Conservation (phyloP, 2,797 vertebrate species). For the Molossus alvarezi region DNA sequence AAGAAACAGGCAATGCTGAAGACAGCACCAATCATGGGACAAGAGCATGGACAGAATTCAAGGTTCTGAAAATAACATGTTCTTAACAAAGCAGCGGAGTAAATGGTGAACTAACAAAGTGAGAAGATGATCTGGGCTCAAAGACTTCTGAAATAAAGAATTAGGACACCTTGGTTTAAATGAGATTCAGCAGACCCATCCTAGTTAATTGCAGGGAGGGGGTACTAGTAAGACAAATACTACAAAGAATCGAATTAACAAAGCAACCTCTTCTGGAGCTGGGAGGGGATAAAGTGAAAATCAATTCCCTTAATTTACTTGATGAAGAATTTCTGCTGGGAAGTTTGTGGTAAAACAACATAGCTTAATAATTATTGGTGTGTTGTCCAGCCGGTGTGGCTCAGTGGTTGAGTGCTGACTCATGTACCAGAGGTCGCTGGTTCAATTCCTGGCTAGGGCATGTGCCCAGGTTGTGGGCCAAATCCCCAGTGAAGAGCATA, state of each 20-base stretch:
- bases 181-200: not conserved
- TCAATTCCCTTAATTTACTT: constrained; percentile 26
- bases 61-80: not conserved
- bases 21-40: not conserved
- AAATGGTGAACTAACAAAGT: not conserved
- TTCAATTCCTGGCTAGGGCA: no score
- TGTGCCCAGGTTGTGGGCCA: no score
- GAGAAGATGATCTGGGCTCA: not conserved
- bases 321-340: not conserved
- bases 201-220: not conserved
- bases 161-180: not conserved
- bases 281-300: not conserved
- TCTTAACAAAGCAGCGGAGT: not conserved
- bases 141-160: constrained; percentile 22
- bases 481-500: no score
- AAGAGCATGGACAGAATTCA: not conserved
- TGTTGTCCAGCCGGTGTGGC: not conserved
- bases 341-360: not conserved
- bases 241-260: not conserved
- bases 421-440: no score
- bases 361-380: not conserved
- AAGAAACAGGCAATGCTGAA: not conserved
- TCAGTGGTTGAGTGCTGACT: no score
- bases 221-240: not conserved
- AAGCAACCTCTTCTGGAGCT: not conserved